Percentiles rank a stretch among this genome's conserved stretches.
Conservation (phyloP, 2,888 invertebrate genomes). For the Frankliniella fusca region DNA sequence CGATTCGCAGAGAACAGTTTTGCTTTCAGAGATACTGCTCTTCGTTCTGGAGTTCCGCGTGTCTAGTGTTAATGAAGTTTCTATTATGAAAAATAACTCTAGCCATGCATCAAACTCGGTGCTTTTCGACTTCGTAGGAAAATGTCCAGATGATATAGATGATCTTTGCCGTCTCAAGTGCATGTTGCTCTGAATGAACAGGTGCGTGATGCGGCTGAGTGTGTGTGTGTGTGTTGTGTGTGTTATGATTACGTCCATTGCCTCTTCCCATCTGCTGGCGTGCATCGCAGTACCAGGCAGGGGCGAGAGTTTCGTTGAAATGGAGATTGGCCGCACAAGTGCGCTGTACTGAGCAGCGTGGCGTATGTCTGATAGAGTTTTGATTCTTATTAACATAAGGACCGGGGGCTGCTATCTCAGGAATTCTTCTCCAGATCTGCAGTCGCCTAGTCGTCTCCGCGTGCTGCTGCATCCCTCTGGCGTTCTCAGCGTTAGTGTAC, state of each 20-base stretch:
- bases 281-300: neutral
- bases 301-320: constrained; percentile 9
- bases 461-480: too few species aligned
- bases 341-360: neutral
- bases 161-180: too few species aligned
- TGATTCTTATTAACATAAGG: constrained; percentile 25
- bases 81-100: too few species aligned
- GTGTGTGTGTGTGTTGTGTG: constrained; percentile 6
- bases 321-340: neutral
- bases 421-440: neutral
- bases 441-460: too few species aligned
- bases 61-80: too few species aligned
- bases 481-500: too few species aligned
- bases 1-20: too few species aligned
- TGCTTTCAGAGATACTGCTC: too few species aligned
- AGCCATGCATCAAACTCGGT: too few species aligned
- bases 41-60: too few species aligned
- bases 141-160: too few species aligned
- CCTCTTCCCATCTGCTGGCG: constrained; percentile 7
- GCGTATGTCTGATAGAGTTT: constrained; percentile 16
- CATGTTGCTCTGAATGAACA: neutral
- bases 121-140: too few species aligned
- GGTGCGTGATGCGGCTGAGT: neutral
- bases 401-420: neutral
- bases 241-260: constrained; percentile 9